Conservation (phyloP, 2,888 invertebrate genomes). For the Lepidocyrtoides sp. region DNA sequence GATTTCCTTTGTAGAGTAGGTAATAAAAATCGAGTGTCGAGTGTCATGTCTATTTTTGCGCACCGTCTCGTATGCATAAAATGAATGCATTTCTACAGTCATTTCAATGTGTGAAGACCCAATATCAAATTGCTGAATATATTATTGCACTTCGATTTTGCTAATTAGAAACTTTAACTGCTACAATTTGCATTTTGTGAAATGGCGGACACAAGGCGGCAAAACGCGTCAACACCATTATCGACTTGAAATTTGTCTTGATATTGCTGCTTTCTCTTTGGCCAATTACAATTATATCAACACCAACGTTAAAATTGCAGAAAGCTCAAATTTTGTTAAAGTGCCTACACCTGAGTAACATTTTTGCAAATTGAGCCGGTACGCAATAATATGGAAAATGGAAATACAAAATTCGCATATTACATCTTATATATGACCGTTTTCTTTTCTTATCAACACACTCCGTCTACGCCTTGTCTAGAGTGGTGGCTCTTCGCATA, state of each 20-base stretch:
- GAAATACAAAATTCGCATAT: background rate
- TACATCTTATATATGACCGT: conserved; percentile 7
- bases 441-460: background rate
- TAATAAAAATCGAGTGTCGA: background rate
- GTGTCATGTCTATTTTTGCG: background rate
- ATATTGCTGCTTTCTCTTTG: background rate
- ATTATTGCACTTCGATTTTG: background rate
- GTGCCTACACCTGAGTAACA: background rate
- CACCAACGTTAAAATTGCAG: background rate
- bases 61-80: background rate
- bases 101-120: conserved; percentile 1
- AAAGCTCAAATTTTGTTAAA: conserved; percentile 3
- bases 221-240: background rate
- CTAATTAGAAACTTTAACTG: conserved; percentile 1
- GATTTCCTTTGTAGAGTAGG: background rate
- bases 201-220: background rate
- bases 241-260: background rate
- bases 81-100: background rate
- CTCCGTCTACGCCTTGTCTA: conserved; percentile 13
- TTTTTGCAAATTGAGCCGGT: background rate
- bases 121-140: background rate
- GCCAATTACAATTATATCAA: background rate
- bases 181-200: background rate
- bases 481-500: background rate
- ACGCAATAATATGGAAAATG: background rate